Base-by-base conservation (phyloP, 2,797 vertebrate genomes). In the Discoglossus pictus region DNA sequence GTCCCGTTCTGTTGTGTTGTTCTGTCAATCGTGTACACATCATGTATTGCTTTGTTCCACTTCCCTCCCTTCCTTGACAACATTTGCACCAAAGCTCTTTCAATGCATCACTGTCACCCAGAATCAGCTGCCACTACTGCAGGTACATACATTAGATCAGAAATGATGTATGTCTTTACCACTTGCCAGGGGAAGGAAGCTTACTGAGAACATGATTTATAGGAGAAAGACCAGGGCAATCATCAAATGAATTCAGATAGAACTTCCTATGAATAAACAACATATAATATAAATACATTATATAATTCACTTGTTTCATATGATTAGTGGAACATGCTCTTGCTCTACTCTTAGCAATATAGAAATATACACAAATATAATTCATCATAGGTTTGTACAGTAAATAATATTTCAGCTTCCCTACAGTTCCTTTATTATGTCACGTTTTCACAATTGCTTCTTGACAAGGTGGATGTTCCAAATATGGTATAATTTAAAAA, bases 51-150 rank as follows among this genome's bases (percentile, higher is more conserved):
- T 53, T 34, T 53, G 15, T 17, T 35, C 16, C 25, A 17, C 27
- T 53, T 35, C 12, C 27, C 50, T 53, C 27, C 50, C 50, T 16
- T 31, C 10, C 48, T 35, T 53, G n/a, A 53, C 27, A 34, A 35
- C 8, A 18, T 18, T 53, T 53, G 7, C 50, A 53, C 15, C 50
- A 53, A 36, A 35, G 50, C 27, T 35, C 17, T 53, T n/a, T 53
- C 27, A 53, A 53, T 53, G 27, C 27, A 53, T 53, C 50, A 53
- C 27, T 53, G 50, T 53, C 50, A 53, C 25, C 27, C 24, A 18
- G 50, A 53, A 53, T 34, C 50, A 53, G 50, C 50, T 53, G 50
- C 16, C 50, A 17, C 48, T 7, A 35, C 50, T 51, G 47, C 27
- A 35, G 25, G 25, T 34, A 53, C 27, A 53, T 17, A 35, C 27